phyloP scores from a whole-genome alignment of 2,888 invertebrate genomes.

The Euphydryas editha region DNA sequence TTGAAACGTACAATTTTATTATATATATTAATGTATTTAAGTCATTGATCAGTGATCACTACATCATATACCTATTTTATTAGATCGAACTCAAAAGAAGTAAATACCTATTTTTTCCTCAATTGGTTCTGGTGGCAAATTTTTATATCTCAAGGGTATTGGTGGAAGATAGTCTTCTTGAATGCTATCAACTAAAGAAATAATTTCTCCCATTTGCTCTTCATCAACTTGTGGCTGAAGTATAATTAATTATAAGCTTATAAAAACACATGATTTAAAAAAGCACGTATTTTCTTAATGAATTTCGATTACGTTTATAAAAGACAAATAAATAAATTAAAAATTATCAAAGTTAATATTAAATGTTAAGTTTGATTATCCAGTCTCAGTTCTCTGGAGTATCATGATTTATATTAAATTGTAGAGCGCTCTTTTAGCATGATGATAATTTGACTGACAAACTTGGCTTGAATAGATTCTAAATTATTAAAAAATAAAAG shows the following conservation, averaged over 20 bases:
- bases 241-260: neutral
- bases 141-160: constrained; percentile 68
- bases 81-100: neutral
- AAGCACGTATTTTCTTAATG: neutral
- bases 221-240: constrained; percentile 59
- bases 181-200: constrained; percentile 75
- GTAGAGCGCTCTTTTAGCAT: too few relatives aligned
- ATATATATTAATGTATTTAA: neutral
- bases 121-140: constrained; percentile 52
- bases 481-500: too few relatives aligned
- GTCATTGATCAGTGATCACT: neutral
- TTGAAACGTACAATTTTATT: neutral
- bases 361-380: too few relatives aligned
- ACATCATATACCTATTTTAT: too few relatives aligned
- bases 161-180: constrained; percentile 76
- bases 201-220: constrained; percentile 75
- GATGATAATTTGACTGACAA: too few relatives aligned
- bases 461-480: too few relatives aligned
- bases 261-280: neutral
- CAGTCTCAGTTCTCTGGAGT: too few relatives aligned
- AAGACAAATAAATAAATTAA: too few relatives aligned
- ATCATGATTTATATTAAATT: too few relatives aligned
- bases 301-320: neutral
- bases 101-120: constrained; percentile 54
- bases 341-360: too few relatives aligned